Base-by-base conservation (phyloP, 2,113 vertebrate genomes). In the Corvus cornix region DNA sequence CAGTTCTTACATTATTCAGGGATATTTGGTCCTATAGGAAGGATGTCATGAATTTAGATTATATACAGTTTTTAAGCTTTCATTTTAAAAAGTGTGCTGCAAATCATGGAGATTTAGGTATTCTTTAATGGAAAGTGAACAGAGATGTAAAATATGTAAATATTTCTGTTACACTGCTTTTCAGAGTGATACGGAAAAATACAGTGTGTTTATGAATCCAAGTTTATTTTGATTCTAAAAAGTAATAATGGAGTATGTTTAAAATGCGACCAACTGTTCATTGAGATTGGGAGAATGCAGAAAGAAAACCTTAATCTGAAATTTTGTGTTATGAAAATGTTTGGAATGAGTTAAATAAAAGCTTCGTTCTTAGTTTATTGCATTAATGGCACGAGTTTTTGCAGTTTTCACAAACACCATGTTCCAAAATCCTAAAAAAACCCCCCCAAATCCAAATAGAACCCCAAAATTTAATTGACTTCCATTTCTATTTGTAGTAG, bases 1-100 rank as follows among this genome's bases (percentile, higher is more conserved):
- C 81, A 86, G 84, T 91, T 96, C 84, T 90, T 97, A 75, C 73
- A 96, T 96, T 97, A 94, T 95, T 97, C 94, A 93, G 66, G 43
- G 31, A 41, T 89, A 66, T 93, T 95, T 93, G 73, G 84, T 96
- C 59, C 39, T 96, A 63, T 81, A 94, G 72, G 75, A 89, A 60
- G 81, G 83, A 58, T 95, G 91, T 90, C 9, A 51, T 68, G 92
- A 94, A 75, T 96, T 97, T 64, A 81, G 79, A 84, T 94, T 93
- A 92, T 89, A 55, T 92, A 81, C 77, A 70, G 49, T 39, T 87
- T 88, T 84, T 74, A 64, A 48, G 37, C 68, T 72, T 93, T 59
- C 56, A 46, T 84, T 87, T 51, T 68, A 75, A 80, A 84, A 68
- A 21, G 13, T 23, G 22, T 72, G 74, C 80, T 96, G 79, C 64